Evolutionary conservation across 1,140 invertebrate species (phyloP), one percentile per base, ranked within the genome.

Genomic region (Scaptomyza montana): DNA sequence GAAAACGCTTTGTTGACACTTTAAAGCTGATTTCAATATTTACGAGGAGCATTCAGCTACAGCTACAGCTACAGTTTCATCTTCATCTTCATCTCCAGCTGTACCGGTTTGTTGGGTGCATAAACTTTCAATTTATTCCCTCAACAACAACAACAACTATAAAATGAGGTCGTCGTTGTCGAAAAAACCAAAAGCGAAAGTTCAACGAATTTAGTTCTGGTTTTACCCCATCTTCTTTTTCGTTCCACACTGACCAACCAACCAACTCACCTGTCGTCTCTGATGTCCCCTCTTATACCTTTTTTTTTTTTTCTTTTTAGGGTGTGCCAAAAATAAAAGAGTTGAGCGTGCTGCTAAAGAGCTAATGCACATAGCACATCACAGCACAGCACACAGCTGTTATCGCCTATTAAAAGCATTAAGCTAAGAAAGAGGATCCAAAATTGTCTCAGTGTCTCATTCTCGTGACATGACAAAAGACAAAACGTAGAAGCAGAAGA

Each of bases 81-180:
- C 33, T 30, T 30, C 1, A 6, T 30, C 30, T 30, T 28, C n/a
- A 25, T 43, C 9, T 39, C 16, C 10, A 62, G 28, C 61, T 74
- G 78, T 75, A 86, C 82, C 78, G 84, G 82, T 89, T 87, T 86
- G 30, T 8, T 39, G 57, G 50, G 43, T 30, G 43, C 41, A 16
- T 53, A 51, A 84, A 79, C 80, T 80, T 86, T 86, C 65, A 33
- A 56, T 74, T 57, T 64, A 41, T 54, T 13, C 53, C 51, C 41
- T 36, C 33, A 9, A 1, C 30, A 33, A 33, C 30, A 33, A 5
- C 30, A 33, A 33, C 30, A 33, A 33, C 50, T 51, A 16, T 8
- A 9, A 63, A 75, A 69, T 74, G 65, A 70, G 66, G 57, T 74
- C 65, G 49, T 30, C 21, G 5, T 33, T 59, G 43, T 56, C 54